phyloP scores from a whole-genome alignment of 2,888 invertebrate genomes.

The Lymantria dispar region DNA sequence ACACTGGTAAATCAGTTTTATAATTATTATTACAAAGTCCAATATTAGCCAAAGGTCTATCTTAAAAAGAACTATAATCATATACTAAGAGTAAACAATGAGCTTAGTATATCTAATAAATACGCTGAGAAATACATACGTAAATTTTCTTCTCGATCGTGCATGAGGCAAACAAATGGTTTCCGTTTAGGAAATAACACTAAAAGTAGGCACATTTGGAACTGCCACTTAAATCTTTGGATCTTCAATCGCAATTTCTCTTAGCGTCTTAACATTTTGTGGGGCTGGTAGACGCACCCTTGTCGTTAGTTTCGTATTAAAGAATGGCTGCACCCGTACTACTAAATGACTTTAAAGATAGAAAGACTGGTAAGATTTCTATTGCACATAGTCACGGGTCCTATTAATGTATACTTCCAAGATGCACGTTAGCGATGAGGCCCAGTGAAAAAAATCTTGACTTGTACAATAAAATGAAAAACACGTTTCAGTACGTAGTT shows the following conservation, averaged over 20 bases:
- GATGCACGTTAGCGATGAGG: constrained; percentile 25
- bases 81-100: too few relatives aligned
- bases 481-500: constrained; percentile 36
- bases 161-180: constrained; percentile 75
- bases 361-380: constrained; percentile 30
- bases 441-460: constrained; percentile 23
- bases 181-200: constrained; percentile 80
- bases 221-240: constrained; percentile 80
- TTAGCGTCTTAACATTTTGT: constrained; percentile 60
- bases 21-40: too few relatives aligned
- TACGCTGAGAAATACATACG: constrained; percentile 23
- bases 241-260: constrained; percentile 78
- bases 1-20: too few relatives aligned
- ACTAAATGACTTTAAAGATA: constrained; percentile 28
- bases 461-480: constrained; percentile 31
- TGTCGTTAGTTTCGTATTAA: constrained; percentile 59
- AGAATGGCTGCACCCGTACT: constrained; percentile 46
- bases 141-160: constrained; percentile 67
- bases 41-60: too few relatives aligned
- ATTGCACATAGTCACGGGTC: constrained; percentile 32
- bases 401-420: constrained; percentile 34
- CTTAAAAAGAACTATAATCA: too few relatives aligned
- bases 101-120: too few relatives aligned
- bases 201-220: constrained; percentile 81
- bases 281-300: constrained; percentile 50